Evolutionary conservation across 2,113 vertebrate species (phyloP), one percentile per base, ranked within the genome.

Genomic region (Peromyscus polionotus): DNA sequence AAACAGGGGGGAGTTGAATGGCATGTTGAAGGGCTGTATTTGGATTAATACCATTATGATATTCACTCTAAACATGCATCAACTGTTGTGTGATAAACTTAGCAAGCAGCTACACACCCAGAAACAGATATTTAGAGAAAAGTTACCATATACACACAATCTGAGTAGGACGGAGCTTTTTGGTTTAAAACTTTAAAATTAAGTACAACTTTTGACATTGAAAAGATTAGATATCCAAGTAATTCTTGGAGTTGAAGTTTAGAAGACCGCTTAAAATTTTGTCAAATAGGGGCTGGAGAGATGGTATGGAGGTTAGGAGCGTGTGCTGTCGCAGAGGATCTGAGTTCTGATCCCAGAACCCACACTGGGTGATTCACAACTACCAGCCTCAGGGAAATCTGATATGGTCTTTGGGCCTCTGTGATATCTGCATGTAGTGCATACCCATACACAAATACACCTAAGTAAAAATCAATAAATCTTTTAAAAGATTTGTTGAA

Each of bases 151-250:
- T 65, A 59, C 20, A 85, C 39, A 91, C 45, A 75, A 22, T 68
- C 70, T 57, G 67, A 7, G 33, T 39, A 7, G 3, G 45, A 95
- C 80, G 5, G 33, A 28, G 31, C 6, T 61, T 83, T 22, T 51
- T 68, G 39, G 72, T 36, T 83, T 83, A 83, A 94, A 79, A 73
- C 28, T 61, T 90, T 83, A 90, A 93, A 87, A 79, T 39, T 19
- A 88, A 94, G 91, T 39, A 3, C 20, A 68, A 13, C 26, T 94
- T 93, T 68, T 65, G 57, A 87, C 31, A 75, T 63, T 61, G 45
- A 61, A 61, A 57, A 63, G 17, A 68, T 28, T 79, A 28, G 22
- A 33, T 20, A 80, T 86, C 75, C 33, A 80, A 57, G 51, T 83
- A 83, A 76, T 86, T 54, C 63, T 61, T 51, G 28, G 12, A 88